Base-by-base conservation (phyloP, 1,140 invertebrate species). In the Lordiphosa clarofinis region DNA sequence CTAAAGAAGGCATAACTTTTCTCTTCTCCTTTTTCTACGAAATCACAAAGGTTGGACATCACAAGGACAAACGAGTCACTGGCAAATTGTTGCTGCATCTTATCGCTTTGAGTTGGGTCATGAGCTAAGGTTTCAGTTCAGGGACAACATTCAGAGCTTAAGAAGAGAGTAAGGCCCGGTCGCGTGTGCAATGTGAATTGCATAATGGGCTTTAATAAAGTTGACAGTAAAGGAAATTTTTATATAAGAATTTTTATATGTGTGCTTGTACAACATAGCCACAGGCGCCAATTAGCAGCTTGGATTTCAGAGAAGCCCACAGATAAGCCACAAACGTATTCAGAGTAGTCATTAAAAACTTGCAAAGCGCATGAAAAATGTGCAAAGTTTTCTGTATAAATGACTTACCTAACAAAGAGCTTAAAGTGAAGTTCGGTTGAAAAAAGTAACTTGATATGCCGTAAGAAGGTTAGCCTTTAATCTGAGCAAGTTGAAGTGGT, bases 281-380 rank as follows among this genome's bases (percentile, higher is more conserved):
- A 24, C 43, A 24, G 61, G 66, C 39, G 46, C 70, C 70, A 74
- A 74, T 69, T 73, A 74, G 72, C 64, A 73, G 56, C 42, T 50
- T 43, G 47, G 39, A 56, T 56, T 56, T 15, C 13, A 35, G 10
- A n/a, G 56, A 35, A 42, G 50, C 35, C 31, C 33, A 15, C 15
- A 60, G 66, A 70, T 67, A 73, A 73, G 38, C 63, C 69, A 15
- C 38, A 43, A 39, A 33, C 38, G 39, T 31, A 42, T 2, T 15
- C 21, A 24, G 31, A 54, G 37, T 38, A 37, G 37, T 57, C 42
- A 56, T 40, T 49, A 56, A 63, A 55, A 37, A 43, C 28, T 40
- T 60, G 49, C 13, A 12, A 31, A 12, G 31, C 21, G 47, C 43
- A 24, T 40, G 35, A 50, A 52, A 59, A 52, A 68, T 64, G 70